Evolutionary conservation across 2,113 vertebrate genomes (phyloP), one percentile per base, ranked within the genome.

Genomic region (Salvelinus fontinalis): DNA sequence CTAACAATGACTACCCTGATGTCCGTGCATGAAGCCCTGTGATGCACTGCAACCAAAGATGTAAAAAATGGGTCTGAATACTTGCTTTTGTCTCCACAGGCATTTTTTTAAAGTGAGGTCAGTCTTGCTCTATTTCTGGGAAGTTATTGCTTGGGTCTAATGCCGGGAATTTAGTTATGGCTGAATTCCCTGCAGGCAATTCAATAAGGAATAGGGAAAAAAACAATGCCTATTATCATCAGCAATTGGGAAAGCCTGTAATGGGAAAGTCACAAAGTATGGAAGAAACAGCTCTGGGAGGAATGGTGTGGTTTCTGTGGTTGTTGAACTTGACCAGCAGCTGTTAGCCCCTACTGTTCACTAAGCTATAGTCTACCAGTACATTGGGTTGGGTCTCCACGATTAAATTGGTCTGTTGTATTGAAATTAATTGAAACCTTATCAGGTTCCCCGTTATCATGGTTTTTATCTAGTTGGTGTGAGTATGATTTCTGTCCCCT

Each of bases 41-140:
- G 79, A 89, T 74, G 72, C 81, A 73, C 34, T 72, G 39, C 70
- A 75, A 83, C 80, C 66, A 60, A 82, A 90, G 84, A 79, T 85
- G 67, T 73, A 78, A 79, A 76, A 82, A 77, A 49, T 44, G 59
- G 39, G 57, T 39, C 24, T 88, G 84, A 88, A 86, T 80, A 78
- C 79, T 77, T 77, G 59, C 85, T 81, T 88, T 90, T 88, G 85
- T 90, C 81, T 89, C 54, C 4, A 1, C 64, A 3, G 9, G 9
- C 39, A 44, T 44, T 44, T 44, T 11, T 11, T 11, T 1, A 12
- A 44, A 44, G 39, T 44, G 39, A 44, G 39, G 39, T 44, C 39
- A 67, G 82, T 66, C 74, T 54, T 29, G 27, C 71, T 71, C 59
- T 29, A 39, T 85, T 85, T 84, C 77, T 78, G 82, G 81, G 39